These are phyloP conservation scores for Tholera decimalis DNA, from an alignment of 2,888 invertebrate genomes.

Conservation along the genomic window DNA sequence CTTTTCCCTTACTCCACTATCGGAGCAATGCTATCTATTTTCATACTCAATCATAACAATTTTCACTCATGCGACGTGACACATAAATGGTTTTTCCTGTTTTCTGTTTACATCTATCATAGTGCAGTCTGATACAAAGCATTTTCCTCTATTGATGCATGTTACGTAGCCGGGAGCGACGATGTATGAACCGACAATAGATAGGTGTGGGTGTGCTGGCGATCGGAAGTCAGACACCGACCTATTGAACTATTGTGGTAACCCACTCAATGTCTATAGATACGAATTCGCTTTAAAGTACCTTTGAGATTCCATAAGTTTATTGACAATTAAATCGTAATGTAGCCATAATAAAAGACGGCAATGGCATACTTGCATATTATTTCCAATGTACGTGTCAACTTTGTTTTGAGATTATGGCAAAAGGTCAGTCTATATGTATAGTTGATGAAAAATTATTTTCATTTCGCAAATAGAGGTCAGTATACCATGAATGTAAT, in stretches of 20 bases:
- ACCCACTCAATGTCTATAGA: constrained; percentile 27
- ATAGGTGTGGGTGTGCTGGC: constrained; percentile 55
- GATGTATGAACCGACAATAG: constrained; percentile 47
- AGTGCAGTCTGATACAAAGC: constrained; percentile 40
- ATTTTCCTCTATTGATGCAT: constrained; percentile 43
- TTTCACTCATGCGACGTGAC: constrained; percentile 15
- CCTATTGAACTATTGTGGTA: constrained; percentile 55
- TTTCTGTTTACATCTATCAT: constrained; percentile 22
- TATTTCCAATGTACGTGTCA: constrained; percentile 25
- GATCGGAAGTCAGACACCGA: constrained; percentile 54
- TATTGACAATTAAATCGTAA: constrained; percentile 39
- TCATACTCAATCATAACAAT: constrained; percentile 24
- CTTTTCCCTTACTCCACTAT: constrained; percentile 1
- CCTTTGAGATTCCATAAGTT: constrained; percentile 20
- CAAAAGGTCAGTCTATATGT: constrained; percentile 19
- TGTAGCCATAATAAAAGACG: constrained; percentile 29
- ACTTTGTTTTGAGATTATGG: constrained; percentile 35
- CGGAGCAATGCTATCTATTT: constrained; percentile 23
- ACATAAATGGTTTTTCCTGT: constrained; percentile 41
- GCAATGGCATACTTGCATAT: constrained; percentile 55
- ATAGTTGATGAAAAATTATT: too few species aligned
- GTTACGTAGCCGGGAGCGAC: constrained; percentile 30
- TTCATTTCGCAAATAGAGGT: too few species aligned
- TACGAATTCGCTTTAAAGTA: constrained; percentile 26
- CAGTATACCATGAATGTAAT: too few species aligned